Base-by-base conservation (phyloP, 2,797 vertebrate genomes). In the Aratinga solstitialis region DNA sequence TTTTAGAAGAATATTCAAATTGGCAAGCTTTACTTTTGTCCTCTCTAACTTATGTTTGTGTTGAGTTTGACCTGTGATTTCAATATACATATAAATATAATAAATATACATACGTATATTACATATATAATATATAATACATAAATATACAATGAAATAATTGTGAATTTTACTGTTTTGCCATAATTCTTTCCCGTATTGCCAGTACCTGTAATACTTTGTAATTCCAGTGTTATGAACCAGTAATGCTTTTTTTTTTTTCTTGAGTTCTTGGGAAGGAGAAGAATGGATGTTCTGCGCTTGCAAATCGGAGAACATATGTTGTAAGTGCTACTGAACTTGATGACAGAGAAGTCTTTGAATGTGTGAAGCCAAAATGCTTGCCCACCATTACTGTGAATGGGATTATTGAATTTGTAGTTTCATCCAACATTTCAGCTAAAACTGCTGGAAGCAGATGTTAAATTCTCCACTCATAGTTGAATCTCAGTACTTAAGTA, bases 261-360 rank as follows among this genome's bases (percentile, higher is more conserved):
- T 14, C 54, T 21, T n/a, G 32, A 22, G 32, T n/a, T 56, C 21
- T 56, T 1, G 26, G 23, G 21, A 62, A 43, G 22, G 30, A 87
- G 48, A 43, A 79, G 15, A 30, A 13, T 53, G 14, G 18, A 12
- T 36, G 14, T 71, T 87, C n/a, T 89, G 42, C 7, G 1, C 62
- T 69, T 82, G 23, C 23, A 30, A 16, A 40, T 48, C 1, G 2
- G 42, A 32, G 53, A 50, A 48, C 1, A 1, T 53, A 19, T 0
- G 12, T 26, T 87, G 17, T 84, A 40, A 4, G 0, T 32, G 56
- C n/a, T 7, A 5, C 40, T 84, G 34, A 83, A 67, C 74, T 63
- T 69, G 47, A 51, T 82, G 27, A 23, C 9, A 20, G 36, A 53
- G 27, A 69, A 47, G 12, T 84, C 24, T 88, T 67, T 53, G n/a